Percentiles rank a stretch among this genome's conserved stretches.
These are phyloP conservation scores for Chaetodon trifasciatus DNA, from an alignment of 2,797 vertebrate genomes.

Conservation along the genomic window DNA sequence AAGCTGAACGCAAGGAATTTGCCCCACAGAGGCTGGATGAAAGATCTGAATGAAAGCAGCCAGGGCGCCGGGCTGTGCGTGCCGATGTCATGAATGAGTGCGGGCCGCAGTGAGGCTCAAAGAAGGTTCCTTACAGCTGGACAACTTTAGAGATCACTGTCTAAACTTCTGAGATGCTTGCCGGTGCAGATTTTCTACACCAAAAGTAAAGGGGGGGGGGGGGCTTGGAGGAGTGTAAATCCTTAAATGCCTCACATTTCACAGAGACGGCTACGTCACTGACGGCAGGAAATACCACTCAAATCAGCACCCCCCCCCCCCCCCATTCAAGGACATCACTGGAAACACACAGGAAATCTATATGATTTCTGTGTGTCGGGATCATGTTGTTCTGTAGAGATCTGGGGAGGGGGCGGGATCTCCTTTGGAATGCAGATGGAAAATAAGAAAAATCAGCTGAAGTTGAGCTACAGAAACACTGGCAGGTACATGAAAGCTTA, in stretches of 20 bases:
- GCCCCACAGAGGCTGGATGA: slow-evolving; percentile 24
- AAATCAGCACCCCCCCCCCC: slow-evolving; percentile 35
- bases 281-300: slow-evolving; percentile 74
- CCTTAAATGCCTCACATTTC: slow-evolving; percentile 58
- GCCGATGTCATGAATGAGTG: slow-evolving; percentile 27
- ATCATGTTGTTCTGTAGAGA: slow-evolving; percentile 42
- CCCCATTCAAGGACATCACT: slow-evolving; percentile 33
- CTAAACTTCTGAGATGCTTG: background rate
- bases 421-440: slow-evolving; percentile 39
- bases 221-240: background rate
- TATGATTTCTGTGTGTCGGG: slow-evolving; percentile 41
- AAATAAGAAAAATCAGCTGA: slow-evolving; percentile 18
- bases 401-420: slow-evolving; percentile 32
- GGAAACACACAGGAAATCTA: slow-evolving; percentile 41
- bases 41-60: slow-evolving; percentile 33
- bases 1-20: slow-evolving; percentile 67
- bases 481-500: too few species aligned
- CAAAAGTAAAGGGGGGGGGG: background rate
- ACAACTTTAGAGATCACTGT: background rate
- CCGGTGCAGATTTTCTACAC: background rate
- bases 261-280: slow-evolving; percentile 47
- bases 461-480: slow-evolving; percentile 12
- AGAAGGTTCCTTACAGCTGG: background rate
- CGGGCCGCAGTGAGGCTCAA: too few species aligned
- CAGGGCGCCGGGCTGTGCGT: background rate